phyloP scores from a whole-genome alignment of 2,797 vertebrate genomes.

The Heliangelus exortis region DNA sequence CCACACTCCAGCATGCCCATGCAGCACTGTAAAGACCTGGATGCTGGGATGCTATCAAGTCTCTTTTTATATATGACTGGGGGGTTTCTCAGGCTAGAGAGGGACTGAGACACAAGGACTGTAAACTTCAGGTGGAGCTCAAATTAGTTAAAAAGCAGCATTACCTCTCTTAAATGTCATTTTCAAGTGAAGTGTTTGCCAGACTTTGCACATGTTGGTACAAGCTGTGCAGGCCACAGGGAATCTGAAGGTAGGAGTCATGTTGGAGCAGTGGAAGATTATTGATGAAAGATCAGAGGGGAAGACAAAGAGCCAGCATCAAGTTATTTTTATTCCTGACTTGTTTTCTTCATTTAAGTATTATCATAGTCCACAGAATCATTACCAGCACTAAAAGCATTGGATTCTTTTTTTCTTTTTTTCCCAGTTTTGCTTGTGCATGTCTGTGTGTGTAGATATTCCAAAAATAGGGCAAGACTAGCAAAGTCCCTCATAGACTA shows the following conservation, averaged over 20 bases:
- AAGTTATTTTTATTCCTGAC: constrained; percentile 43
- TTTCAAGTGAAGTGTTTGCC: not conserved
- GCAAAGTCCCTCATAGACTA: not conserved
- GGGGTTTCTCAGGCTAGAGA: not conserved
- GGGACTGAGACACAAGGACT: not conserved
- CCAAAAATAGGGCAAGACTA: not conserved
- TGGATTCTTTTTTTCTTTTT: not conserved
- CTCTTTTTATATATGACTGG: not conserved
- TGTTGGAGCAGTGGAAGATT: not conserved
- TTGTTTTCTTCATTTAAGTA: not conserved
- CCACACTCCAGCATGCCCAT: not conserved
- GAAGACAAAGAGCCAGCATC: not conserved
- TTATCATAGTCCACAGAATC: not conserved
- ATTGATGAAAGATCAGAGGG: constrained; percentile 14
- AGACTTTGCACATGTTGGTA: not conserved
- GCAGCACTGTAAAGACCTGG: not conserved
- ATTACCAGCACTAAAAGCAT: not conserved
- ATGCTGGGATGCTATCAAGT: not conserved
- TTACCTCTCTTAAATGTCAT: not conserved
- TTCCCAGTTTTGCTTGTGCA: not conserved
- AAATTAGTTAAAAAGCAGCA: not conserved
- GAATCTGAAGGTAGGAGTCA: not conserved
- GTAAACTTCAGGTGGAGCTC: not conserved
- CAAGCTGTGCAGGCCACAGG: constrained; percentile 6
- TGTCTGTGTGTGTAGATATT: not conserved